Conservation (phyloP, 2,113 vertebrate genomes). For the Furnarius figulus region DNA sequence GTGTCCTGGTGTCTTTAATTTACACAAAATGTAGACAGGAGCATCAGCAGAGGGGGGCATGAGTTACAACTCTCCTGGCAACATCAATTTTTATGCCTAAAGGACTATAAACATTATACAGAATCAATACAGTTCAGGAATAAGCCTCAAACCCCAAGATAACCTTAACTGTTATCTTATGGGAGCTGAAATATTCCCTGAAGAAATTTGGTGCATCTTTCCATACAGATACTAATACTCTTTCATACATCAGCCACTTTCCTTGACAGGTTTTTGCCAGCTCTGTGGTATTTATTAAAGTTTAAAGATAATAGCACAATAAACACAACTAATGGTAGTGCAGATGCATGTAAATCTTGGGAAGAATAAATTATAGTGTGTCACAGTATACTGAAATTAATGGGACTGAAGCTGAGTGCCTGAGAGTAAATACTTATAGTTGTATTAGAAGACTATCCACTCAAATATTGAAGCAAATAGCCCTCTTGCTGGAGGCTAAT, state of each 20-base stretch:
- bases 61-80: background rate
- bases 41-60: background rate
- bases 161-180: background rate
- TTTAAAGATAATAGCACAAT: slow-evolving; percentile 25
- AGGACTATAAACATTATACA: background rate
- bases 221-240: background rate
- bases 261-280: slow-evolving; percentile 11
- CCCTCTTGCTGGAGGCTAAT: background rate
- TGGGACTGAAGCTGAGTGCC: background rate
- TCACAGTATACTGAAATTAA: slow-evolving; percentile 11
- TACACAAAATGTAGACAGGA: background rate
- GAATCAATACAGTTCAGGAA: background rate
- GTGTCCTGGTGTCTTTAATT: background rate
- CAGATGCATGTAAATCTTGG: background rate
- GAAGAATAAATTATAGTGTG: slow-evolving; percentile 4
- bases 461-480: background rate
- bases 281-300: background rate
- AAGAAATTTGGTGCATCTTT: background rate
- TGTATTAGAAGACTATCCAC: background rate
- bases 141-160: background rate
- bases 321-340: background rate
- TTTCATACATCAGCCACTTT: background rate
- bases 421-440: background rate
- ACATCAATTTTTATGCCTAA: background rate
- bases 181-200: background rate